These are phyloP conservation scores for Petrolisthes cinctipes DNA, from an alignment of 2,888 invertebrate genomes.

Conservation along the genomic window DNA sequence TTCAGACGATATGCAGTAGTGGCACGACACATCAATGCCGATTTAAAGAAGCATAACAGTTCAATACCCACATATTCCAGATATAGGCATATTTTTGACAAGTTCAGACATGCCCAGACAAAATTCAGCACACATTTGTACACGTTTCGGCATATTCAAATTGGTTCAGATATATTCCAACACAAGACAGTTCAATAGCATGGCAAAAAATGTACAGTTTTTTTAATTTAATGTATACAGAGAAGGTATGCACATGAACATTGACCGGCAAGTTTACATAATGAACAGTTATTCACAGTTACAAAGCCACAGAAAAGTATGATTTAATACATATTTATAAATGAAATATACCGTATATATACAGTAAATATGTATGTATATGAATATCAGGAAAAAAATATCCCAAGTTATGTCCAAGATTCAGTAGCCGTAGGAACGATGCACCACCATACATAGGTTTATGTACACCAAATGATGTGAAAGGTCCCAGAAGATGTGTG, in stretches of 20 bases:
- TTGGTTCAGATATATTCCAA: too few species aligned
- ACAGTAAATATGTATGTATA: not conserved
- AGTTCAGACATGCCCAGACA: too few species aligned
- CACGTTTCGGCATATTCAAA: too few species aligned
- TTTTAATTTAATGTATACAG: too few species aligned
- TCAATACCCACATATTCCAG: too few species aligned
- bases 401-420: not conserved
- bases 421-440: not conserved
- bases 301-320: not conserved
- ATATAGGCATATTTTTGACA: too few species aligned
- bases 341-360: constrained; percentile 2
- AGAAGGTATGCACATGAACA: not conserved
- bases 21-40: too few species aligned
- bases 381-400: constrained; percentile 15
- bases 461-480: constrained; percentile 5
- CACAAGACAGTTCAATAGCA: too few species aligned
- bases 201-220: too few species aligned
- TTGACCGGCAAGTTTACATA: not conserved
- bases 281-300: not conserved
- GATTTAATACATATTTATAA: not conserved
- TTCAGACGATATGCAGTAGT: too few species aligned
- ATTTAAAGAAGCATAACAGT: too few species aligned
- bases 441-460: not conserved
- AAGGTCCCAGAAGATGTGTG: not conserved
- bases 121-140: too few species aligned